Evolutionary conservation across 1,140 invertebrate genomes (phyloP).

Genomic region (Stegodyphus mimosarum): DNA sequence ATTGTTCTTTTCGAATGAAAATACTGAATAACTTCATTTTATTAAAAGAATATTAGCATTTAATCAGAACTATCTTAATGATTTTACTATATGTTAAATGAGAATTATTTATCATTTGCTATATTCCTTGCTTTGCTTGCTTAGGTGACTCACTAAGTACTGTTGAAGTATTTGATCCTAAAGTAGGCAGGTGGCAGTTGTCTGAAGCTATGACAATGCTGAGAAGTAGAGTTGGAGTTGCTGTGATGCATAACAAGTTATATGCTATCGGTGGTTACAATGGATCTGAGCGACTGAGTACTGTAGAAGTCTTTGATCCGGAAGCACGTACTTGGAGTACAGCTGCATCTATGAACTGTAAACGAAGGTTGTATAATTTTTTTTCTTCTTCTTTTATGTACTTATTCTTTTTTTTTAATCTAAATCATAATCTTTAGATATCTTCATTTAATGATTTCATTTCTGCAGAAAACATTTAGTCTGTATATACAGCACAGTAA

Average conservation of each 20-base stretch:
- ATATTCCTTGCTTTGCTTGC: neutral
- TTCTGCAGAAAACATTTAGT: too few species aligned
- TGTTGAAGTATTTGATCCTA: conserved; percentile 87
- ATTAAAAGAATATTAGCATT: too few species aligned
- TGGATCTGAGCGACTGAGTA: conserved; percentile 80
- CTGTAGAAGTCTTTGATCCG: conserved; percentile 90
- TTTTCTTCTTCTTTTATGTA: too few species aligned
- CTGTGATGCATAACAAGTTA: conserved; percentile 80
- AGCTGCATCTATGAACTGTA: conserved; percentile 84
- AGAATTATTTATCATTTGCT: neutral
- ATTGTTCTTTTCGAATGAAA: too few species aligned
- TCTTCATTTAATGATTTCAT: too few species aligned
- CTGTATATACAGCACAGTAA: too few species aligned
- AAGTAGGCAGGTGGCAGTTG: conserved; percentile 78
- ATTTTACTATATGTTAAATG: neutral
- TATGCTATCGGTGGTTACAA: conserved; percentile 77
- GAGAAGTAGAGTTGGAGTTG: conserved; percentile 85
- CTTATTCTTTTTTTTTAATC: too few species aligned
- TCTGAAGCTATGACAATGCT: conserved; percentile 88
- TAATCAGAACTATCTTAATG: neutral
- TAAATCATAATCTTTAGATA: too few species aligned
- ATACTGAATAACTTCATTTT: too few species aligned
- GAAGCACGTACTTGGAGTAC: conserved; percentile 79
- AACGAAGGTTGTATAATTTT: conserved; percentile 75
- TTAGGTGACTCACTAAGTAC: conserved; percentile 85